Conservation (phyloP, 2,888 invertebrate genomes). For the Prosapia bicincta region DNA sequence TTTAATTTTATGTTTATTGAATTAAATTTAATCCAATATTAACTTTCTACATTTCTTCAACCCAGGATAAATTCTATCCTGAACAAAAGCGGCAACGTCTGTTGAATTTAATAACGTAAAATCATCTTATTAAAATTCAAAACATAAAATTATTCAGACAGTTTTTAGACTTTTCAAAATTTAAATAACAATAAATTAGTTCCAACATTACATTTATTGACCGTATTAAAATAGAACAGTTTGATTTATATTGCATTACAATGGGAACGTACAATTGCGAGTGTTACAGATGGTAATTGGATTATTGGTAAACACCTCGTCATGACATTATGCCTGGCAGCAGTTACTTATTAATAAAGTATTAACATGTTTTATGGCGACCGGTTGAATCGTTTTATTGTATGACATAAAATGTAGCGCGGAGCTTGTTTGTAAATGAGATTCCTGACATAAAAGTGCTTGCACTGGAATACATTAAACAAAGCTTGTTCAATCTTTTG, state of each 20-base stretch:
- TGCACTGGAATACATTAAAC: not conserved
- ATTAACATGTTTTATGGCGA: not conserved
- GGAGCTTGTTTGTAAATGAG: not conserved
- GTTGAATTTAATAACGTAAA: no score
- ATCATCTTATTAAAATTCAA: no score
- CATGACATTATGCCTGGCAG: not conserved
- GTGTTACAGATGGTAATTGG: not conserved
- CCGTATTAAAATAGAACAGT: not conserved
- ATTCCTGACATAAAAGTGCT: not conserved
- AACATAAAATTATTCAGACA: no score
- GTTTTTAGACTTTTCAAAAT: no score
- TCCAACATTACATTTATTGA: not conserved
- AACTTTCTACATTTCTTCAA: no score
- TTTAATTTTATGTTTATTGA: no score
- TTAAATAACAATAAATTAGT: not conserved
- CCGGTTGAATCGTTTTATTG: not conserved
- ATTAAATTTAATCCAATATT: no score
- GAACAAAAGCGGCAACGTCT: no score
- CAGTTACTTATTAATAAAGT: not conserved
- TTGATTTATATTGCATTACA: not conserved
- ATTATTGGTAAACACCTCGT: not conserved
- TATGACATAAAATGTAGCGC: not conserved
- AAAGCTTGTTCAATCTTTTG: not conserved
- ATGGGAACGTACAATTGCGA: not conserved
- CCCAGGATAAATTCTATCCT: no score